Evolutionary conservation across 2,888 invertebrate genomes (phyloP).

Genomic region (Iphiclides podalirius): DNA sequence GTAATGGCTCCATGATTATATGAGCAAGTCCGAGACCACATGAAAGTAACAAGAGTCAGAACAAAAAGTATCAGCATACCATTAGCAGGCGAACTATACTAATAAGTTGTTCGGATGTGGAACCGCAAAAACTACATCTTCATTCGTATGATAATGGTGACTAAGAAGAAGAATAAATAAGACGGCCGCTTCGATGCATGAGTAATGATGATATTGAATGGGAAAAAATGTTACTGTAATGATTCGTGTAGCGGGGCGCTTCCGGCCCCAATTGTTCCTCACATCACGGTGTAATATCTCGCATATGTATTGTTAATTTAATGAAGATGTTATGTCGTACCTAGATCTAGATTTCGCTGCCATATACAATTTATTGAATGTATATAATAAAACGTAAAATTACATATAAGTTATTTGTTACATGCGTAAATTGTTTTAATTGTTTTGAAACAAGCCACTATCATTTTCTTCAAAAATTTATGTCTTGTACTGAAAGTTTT

Average conservation of each 20-base stretch:
- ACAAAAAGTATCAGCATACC: slow-evolving; percentile 51
- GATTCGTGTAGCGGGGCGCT: slow-evolving; percentile 45
- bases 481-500: no score
- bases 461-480: no score
- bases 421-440: no score
- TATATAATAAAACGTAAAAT: no score
- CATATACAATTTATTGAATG: neutral
- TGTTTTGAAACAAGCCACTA: no score
- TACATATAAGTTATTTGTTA: no score
- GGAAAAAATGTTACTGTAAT: slow-evolving; percentile 31
- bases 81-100: slow-evolving; percentile 52
- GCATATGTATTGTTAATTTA: slow-evolving; percentile 15
- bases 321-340: slow-evolving; percentile 14
- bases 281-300: slow-evolving; percentile 19
- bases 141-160: slow-evolving; percentile 62
- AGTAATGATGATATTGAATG: slow-evolving; percentile 55
- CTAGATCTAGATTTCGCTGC: neutral
- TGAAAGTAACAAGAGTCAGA: slow-evolving; percentile 46
- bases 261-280: slow-evolving; percentile 41
- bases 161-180: slow-evolving; percentile 58
- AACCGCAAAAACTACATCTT: slow-evolving; percentile 62
- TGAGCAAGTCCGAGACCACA: slow-evolving; percentile 39
- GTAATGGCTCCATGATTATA: slow-evolving; percentile 40
- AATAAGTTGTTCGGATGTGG: slow-evolving; percentile 52
- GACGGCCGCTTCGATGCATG: slow-evolving; percentile 56